Evolutionary conservation across 1,140 invertebrate genomes (phyloP), one percentile per base, ranked within the genome.

Genomic region (Linepithema humile): DNA sequence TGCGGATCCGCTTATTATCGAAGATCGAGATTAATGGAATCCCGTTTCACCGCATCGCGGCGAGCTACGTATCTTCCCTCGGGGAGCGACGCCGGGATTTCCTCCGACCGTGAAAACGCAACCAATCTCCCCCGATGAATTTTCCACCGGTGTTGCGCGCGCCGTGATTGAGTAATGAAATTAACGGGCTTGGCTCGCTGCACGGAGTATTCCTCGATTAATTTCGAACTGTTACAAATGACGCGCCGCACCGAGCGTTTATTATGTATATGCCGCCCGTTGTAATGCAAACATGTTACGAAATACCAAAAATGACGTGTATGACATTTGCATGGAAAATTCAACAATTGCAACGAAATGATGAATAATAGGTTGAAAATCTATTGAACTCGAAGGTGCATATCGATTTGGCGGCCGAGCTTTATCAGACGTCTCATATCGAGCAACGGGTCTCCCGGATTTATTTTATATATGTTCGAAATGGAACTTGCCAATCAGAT

Each of bases 21-120:
- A 62, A 59, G 62, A 84, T 82, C 77, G 48, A 85, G 83, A 73
- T 85, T 85, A 82, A 85, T 82, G 83, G 67, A 60, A 23, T 23
- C 15, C 0, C 45, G 29, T 69, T 83, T 64, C 59, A 45, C 23
- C 29, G 5, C 26, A n/a, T 12, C 53, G 80, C 4, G n/a, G 17
- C 50, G 32, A n/a, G 26, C 10, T 77, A 64, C 55, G 12, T 40
- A 74, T 74, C 53, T 38, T 73, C 20, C 29, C 59, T 9, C n/a
- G 57, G 35, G 43, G 23, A 29, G 17, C n/a, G 38, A 12, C 26
- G 6, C 4, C 48, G 73, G 29, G 32, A 70, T 10, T 43, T 59
- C 23, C 7, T 6, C 35, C 32, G 12, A 75, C 26, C 73, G 73
- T 64, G 40, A 62, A 74, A 64, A 38, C 29, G 40, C 26, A 45